Base-by-base conservation (phyloP, 2,113 vertebrate species). In the Nyctereutes procyonoides region DNA sequence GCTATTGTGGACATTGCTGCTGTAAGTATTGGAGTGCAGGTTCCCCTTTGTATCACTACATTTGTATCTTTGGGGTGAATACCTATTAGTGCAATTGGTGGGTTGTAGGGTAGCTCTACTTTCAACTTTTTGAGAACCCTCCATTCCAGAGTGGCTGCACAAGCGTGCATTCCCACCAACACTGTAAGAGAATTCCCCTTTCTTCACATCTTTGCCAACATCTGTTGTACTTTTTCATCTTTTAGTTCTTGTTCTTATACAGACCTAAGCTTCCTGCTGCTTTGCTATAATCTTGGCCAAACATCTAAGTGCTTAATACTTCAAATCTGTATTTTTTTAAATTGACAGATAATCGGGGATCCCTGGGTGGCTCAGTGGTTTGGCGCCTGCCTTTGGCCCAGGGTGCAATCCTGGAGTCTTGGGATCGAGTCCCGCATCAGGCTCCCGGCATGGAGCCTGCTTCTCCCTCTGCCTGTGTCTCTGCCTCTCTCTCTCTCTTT, bases 201-300 rank as follows among this genome's bases (percentile, higher is more conserved):
- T 69, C 0, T 15, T 30, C 16, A 16, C 32, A 69, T 69, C 65
- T 16, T n/a, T 16, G 17, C 65, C 32, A n/a, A n/a, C 65, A 69
- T 69, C 32, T 69, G 32, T 69, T 32, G 19, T 53, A 65, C 26
- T 35, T 96, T 89, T 95, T 26, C 22, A 63, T 74, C 89, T 92
- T 67, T 90, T 95, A 95, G 69, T 92, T 74, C 69, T 63, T 79
- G 5, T 89, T 93, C 71, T 90, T 53, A 58, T 56, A 58, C 53
- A 95, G 14, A 10, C 38, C 35, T 90, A 93, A 92, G n/a, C n/a
- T 95, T 82, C 32, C 24, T 93, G 11, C 30, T 74, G 2, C 85
- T 89, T 60, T 69, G 4, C 19, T 95, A 0, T 95, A 55, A 69
- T 87, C 73, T 90, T 93, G n/a, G 38, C 48, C 7, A 85, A 83